Base-by-base conservation (phyloP, 1,140 invertebrate species). In the Scaptomyza graminum region DNA sequence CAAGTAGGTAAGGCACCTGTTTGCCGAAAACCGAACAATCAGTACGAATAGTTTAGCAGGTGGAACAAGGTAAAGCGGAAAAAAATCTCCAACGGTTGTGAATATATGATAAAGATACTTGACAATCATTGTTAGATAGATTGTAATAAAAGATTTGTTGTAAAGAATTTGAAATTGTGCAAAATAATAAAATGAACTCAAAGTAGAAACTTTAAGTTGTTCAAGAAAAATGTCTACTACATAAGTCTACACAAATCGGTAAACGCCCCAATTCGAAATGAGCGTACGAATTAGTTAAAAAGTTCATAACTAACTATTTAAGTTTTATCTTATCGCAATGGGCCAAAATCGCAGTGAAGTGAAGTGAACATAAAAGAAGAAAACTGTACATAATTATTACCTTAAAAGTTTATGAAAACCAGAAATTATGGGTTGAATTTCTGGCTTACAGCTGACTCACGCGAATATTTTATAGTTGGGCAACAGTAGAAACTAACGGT, bases 41-140 rank as follows among this genome's bases (percentile, higher is more conserved):
- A 85, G 82, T 85, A 69, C 71, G 79, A 87, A 82, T 72, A 81
- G 50, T 52, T 37, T 46, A 82, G 57, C 79, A 75, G 78, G 82
- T 88, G 74, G 65, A 85, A 78, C 46, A 82, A 85, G 83, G 82
- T 85, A 73, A 73, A 25, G 11, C 64, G 56, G 55, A 61, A 55
- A 67, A 50, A 9, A 7, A 41, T 0, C 5, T n/a, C 37, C 25
- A 13, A 13, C 52, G 37, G 7, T 43, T 25, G 25, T 16, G 13
- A 6, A 15, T 28, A 31, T 12, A 22, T 25, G 18, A 7, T 12
- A 43, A 39, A n/a, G 11, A n/a, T 39, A 54, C n/a, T 11, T 60
- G 49, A 11, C 9, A 12, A 61, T 5, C 34, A n/a, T 16, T 31
- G 55, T 41, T n/a, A 31, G 6, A 64, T 15, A 28, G 12, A 49